Evolutionary conservation across 2,888 invertebrate genomes (phyloP).

Genomic region (Drosophila mimetica): DNA sequence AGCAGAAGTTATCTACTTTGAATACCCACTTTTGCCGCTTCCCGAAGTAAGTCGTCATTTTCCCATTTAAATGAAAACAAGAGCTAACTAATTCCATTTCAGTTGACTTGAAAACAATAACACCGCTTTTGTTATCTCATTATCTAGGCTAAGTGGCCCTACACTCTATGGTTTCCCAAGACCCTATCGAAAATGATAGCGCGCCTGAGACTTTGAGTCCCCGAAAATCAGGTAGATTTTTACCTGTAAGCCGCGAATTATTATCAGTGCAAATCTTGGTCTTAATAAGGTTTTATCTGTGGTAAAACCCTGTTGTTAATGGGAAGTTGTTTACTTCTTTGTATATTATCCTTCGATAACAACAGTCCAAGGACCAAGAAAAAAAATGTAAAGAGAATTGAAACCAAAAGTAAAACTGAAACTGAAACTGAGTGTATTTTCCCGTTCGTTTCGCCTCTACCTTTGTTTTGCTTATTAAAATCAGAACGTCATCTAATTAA

Average conservation of each 20-base stretch:
- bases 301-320: conserved; percentile 5
- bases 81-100: conserved; percentile 14
- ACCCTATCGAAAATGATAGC: conserved; percentile 7
- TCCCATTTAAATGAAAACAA: conserved; percentile 12
- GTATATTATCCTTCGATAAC: not conserved
- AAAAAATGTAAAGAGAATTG: not conserved
- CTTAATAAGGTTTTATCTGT: conserved; percentile 15
- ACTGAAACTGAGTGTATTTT: conserved; percentile 16
- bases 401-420: not conserved
- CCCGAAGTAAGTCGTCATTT: not conserved
- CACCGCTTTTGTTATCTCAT: conserved; percentile 13
- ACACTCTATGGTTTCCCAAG: conserved; percentile 9
- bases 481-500: conserved; percentile 74
- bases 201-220: conserved; percentile 7
- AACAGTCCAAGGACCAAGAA: not conserved
- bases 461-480: conserved; percentile 47
- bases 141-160: conserved; percentile 14
- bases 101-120: conserved; percentile 10
- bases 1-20: not conserved
- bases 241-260: conserved; percentile 17
- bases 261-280: conserved; percentile 22
- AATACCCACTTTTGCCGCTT: not conserved
- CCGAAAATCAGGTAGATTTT: conserved; percentile 18
- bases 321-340: conserved; percentile 27
- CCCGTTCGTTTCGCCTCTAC: conserved; percentile 9